Evolutionary conservation across 2,113 vertebrate genomes (phyloP).

Genomic region (Aptenodytes patagonicus): DNA sequence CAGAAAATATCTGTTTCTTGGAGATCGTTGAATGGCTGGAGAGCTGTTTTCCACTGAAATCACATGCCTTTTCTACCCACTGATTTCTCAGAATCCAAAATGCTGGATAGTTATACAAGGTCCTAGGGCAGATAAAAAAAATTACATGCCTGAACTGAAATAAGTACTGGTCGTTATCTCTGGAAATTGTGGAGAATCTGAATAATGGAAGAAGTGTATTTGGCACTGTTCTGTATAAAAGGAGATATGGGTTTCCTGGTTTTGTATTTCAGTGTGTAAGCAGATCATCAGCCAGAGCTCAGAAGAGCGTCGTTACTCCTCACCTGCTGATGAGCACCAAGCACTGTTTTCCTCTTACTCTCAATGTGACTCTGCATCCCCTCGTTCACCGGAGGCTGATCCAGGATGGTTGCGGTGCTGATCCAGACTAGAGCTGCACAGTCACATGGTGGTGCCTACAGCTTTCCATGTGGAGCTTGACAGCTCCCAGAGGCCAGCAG

Average conservation of each 20-base stretch:
- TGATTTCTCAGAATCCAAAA: background rate
- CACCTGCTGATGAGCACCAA: background rate
- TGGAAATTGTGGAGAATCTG: background rate
- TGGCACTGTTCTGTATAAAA: background rate
- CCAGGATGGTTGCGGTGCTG: fast-evolving
- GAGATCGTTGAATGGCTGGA: background rate
- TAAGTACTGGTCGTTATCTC: background rate
- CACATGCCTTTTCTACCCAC: background rate
- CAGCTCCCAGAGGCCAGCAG: background rate
- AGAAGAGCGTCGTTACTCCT: background rate
- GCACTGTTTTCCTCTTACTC: no score
- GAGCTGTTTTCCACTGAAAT: background rate
- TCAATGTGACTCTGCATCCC: fast-evolving
- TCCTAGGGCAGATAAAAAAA: background rate
- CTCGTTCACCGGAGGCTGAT: fast-evolving
- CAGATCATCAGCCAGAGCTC: background rate
- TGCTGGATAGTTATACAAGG: background rate
- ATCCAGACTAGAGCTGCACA: background rate
- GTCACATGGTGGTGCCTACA: fast-evolving
- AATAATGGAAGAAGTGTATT: background rate
- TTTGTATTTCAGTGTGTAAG: background rate
- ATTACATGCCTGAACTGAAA: background rate
- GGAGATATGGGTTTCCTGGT: background rate
- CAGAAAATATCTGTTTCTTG: background rate
- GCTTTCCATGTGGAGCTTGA: fast-evolving